These are phyloP conservation scores for Loriculus beryllinus DNA, from an alignment of 2,797 vertebrate genomes.

Conservation along the genomic window DNA sequence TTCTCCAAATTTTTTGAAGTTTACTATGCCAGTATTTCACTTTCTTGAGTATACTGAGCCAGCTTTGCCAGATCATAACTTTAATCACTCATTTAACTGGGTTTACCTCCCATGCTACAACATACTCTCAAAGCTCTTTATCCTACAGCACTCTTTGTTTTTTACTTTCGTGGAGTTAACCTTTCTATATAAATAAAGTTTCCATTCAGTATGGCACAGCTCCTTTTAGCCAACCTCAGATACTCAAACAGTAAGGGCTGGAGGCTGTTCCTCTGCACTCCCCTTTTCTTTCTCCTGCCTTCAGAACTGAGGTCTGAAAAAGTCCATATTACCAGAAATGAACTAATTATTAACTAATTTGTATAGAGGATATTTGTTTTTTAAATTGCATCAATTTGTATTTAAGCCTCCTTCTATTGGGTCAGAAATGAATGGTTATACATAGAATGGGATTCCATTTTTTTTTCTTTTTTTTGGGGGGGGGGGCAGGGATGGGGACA, in stretches of 20 bases:
- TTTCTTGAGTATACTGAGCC: neutral
- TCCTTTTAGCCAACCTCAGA: neutral
- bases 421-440: neutral
- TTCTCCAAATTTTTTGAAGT: neutral
- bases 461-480: rapidly evolving
- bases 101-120: neutral
- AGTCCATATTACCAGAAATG: neutral
- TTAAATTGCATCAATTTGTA: neutral
- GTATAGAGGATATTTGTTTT: neutral
- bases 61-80: neutral
- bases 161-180: neutral
- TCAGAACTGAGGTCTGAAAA: neutral
- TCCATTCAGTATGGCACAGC: neutral
- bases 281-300: neutral
- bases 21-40: neutral
- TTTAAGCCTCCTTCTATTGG: neutral
- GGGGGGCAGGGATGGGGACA: rapidly evolving
- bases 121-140: neutral
- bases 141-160: neutral
- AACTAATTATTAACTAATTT: neutral
- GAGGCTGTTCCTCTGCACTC: neutral
- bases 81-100: neutral
- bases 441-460: neutral
- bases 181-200: neutral
- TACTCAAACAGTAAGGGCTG: neutral